Conservation (phyloP, 2,113 vertebrate species). For the Xiphias gladius region DNA sequence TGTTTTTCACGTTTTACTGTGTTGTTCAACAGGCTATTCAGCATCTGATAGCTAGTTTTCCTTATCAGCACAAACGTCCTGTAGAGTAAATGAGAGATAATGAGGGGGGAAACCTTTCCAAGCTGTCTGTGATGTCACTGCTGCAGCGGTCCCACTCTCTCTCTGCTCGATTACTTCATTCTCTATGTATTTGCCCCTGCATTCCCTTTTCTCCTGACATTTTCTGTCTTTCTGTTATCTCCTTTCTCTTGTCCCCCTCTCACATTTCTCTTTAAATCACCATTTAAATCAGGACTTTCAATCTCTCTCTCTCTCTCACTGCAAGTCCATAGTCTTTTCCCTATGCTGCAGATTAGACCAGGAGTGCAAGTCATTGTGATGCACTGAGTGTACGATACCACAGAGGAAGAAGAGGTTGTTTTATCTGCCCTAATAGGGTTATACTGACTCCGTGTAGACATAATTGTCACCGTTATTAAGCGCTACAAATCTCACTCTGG, state of each 20-base stretch:
- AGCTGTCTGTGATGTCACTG: constrained; percentile 61
- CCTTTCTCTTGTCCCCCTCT: not conserved
- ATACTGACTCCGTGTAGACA: constrained; percentile 34
- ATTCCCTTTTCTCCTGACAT: not conserved
- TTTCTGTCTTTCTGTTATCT: not conserved
- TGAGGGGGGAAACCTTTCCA: constrained; percentile 51
- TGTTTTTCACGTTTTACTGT: constrained; percentile 9
- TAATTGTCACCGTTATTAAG: constrained; percentile 48
- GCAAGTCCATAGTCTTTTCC: constrained; percentile 24
- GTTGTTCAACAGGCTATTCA: constrained; percentile 30
- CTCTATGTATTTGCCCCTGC: constrained; percentile 12
- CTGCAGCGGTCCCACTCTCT: constrained; percentile 48
- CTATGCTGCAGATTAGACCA: constrained; percentile 40
- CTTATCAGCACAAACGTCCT: constrained; percentile 54
- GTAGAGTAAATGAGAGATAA: constrained; percentile 53
- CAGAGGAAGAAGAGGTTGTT: constrained; percentile 38
- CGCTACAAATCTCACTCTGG: constrained; percentile 8
- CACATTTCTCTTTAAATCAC: constrained; percentile 1
- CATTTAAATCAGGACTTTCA: not conserved
- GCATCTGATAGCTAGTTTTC: constrained; percentile 35
- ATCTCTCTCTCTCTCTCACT: constrained; percentile 1
- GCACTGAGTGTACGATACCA: constrained; percentile 40
- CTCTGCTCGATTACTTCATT: not conserved
- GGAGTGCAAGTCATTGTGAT: constrained; percentile 61
- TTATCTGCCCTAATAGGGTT: constrained; percentile 58